phyloP scores from a whole-genome alignment of 2,113 vertebrate species.

The Archocentrus centrarchus region DNA sequence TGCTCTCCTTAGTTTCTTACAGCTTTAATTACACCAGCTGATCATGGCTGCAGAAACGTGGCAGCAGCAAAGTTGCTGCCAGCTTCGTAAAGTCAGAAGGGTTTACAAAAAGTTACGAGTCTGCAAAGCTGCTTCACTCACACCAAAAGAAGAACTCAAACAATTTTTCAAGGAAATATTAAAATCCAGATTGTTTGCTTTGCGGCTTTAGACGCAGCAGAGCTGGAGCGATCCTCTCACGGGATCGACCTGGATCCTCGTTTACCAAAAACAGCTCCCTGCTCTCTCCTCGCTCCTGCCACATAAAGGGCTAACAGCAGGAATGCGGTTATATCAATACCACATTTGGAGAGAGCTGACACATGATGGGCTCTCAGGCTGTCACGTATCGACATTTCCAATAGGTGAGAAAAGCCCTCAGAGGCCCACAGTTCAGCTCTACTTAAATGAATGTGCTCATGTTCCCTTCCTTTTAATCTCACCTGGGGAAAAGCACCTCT shows the following conservation, averaged over 20 bases:
- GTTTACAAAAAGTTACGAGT: no score
- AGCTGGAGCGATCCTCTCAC: neutral
- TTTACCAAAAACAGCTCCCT: neutral
- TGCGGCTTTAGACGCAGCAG: neutral
- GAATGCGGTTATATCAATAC: neutral
- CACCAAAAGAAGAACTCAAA: neutral
- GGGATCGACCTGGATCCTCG: neutral
- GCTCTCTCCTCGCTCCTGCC: neutral
- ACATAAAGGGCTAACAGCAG: neutral
- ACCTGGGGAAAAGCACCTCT: neutral
- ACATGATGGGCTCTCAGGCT: neutral
- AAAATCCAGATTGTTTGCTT: neutral
- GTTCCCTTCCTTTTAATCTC: slow-evolving; percentile 15
- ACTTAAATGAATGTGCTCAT: slow-evolving; percentile 16
- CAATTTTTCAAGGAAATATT: neutral
- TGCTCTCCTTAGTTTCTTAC: no score
- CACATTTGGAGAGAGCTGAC: neutral
- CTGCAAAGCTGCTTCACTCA: no score
- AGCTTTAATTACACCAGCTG: neutral
- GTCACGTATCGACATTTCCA: slow-evolving; percentile 9
- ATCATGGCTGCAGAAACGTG: neutral
- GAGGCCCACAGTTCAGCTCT: slow-evolving; percentile 8
- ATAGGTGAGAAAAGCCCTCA: neutral
- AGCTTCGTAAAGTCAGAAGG: no score
- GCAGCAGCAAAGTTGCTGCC: no score